Evolutionary conservation across 2,797 vertebrate species (phyloP).

Genomic region (Dromococcyx pavoninus): DNA sequence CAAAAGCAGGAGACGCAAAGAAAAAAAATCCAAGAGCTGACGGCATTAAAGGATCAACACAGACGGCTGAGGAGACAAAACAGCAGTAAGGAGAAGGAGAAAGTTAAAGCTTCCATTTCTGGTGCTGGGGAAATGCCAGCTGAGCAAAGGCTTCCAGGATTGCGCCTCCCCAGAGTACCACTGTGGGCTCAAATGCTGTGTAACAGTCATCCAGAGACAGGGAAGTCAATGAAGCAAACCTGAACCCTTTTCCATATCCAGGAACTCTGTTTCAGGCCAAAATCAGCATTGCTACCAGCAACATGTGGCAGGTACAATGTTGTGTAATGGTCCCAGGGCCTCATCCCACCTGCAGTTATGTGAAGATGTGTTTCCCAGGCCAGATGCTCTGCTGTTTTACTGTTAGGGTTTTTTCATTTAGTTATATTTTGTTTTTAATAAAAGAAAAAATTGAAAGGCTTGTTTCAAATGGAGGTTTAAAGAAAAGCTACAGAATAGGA

Average conservation of each 20-base stretch:
- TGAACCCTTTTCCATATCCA: background rate
- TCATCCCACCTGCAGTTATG: background rate
- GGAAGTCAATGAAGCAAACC: background rate
- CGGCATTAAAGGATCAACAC: background rate
- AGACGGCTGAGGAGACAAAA: background rate
- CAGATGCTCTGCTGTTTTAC: background rate
- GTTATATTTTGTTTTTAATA: background rate
- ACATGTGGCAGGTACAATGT: background rate
- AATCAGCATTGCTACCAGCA: background rate
- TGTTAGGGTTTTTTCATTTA: background rate
- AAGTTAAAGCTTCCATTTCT: background rate
- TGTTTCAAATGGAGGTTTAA: background rate
- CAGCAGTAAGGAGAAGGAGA: background rate
- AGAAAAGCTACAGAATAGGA: background rate
- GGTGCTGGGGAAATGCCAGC: background rate
- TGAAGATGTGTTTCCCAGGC: background rate
- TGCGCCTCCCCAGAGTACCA: background rate
- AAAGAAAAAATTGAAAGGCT: background rate
- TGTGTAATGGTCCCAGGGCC: background rate
- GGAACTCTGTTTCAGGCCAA: background rate
- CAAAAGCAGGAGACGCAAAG: background rate
- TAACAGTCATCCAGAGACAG: background rate
- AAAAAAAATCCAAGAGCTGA: conserved; percentile 9
- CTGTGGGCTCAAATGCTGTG: background rate
- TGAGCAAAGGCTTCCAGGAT: background rate